Percentiles rank a stretch among this genome's conserved stretches.
Conservation (phyloP, 2,888 invertebrate genomes). For the Chaetogeoica ovagalla region DNA sequence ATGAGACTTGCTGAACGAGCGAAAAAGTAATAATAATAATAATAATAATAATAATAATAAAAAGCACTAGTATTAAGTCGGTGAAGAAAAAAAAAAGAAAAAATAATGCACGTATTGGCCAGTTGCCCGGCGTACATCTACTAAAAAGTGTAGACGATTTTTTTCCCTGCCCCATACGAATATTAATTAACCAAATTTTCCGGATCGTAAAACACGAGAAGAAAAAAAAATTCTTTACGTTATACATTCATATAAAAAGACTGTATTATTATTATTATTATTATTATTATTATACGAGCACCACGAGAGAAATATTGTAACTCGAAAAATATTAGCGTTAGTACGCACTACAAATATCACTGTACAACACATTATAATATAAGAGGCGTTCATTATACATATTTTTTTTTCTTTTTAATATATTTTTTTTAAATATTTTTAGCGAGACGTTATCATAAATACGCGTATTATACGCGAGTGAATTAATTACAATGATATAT, state of each 20-base stretch:
- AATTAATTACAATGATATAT: conserved; percentile 42
- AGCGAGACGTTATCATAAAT: conserved; percentile 12
- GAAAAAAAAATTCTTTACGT: too few relatives aligned
- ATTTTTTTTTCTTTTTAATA: not conserved
- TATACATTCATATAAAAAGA: too few relatives aligned
- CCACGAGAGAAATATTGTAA: conserved; percentile 17
- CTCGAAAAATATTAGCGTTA: conserved; percentile 32
- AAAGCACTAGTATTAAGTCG: too few relatives aligned
- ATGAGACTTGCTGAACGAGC: too few relatives aligned
- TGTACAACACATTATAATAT: conserved; percentile 37
- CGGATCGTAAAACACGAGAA: conserved; percentile 44
- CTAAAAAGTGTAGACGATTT: conserved; percentile 33
- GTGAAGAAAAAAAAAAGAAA: too few relatives aligned
- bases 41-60: too few relatives aligned
- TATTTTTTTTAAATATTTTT: conserved; percentile 14
- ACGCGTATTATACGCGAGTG: too few relatives aligned
- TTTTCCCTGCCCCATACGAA: conserved; percentile 23
- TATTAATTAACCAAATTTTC: conserved; percentile 50
- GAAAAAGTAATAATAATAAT: too few relatives aligned
- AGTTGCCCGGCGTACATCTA: conserved; percentile 14
- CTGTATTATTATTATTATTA: too few relatives aligned
- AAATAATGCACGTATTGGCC: conserved; percentile 3
- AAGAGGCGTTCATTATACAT: conserved; percentile 19
- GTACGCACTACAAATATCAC: conserved; percentile 11
- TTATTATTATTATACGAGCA: too few relatives aligned